Conservation (phyloP, 2,113 vertebrate genomes). For the Apeltes quadracus region DNA sequence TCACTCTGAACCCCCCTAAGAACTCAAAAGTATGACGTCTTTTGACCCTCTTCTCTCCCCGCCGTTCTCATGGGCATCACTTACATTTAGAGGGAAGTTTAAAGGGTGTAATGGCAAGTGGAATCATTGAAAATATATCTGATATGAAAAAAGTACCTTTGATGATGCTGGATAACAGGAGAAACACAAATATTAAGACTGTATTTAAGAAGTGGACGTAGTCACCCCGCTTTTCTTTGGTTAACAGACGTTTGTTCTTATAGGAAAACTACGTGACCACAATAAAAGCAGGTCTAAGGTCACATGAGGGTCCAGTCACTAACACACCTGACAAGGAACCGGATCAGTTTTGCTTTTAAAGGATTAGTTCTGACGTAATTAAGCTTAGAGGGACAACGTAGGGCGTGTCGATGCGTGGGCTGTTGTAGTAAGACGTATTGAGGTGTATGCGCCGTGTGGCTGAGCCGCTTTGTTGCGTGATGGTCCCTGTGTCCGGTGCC, state of each 20-base stretch:
- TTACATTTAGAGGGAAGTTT: not conserved
- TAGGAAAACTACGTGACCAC: not conserved
- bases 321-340: not conserved
- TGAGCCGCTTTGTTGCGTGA: too few relatives aligned
- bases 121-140: not conserved
- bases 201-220: not conserved
- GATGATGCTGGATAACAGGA: not conserved
- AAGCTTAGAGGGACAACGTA: too few relatives aligned
- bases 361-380: not conserved
- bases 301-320: not conserved
- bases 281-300: not conserved
- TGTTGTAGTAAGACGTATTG: too few relatives aligned
- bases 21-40: slow-evolving; percentile 2
- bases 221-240: too few relatives aligned
- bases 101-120: not conserved
- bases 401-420: too few relatives aligned
- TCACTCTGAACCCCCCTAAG: not conserved
- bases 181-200: not conserved
- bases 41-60: not conserved
- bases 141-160: not conserved
- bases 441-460: too few relatives aligned
- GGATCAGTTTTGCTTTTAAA: not conserved
- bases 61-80: not conserved
- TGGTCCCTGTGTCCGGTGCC: too few relatives aligned
- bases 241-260: too few relatives aligned